Evolutionary conservation across 2,888 invertebrate genomes (phyloP).

Genomic region (Limnephilus rhombicus): DNA sequence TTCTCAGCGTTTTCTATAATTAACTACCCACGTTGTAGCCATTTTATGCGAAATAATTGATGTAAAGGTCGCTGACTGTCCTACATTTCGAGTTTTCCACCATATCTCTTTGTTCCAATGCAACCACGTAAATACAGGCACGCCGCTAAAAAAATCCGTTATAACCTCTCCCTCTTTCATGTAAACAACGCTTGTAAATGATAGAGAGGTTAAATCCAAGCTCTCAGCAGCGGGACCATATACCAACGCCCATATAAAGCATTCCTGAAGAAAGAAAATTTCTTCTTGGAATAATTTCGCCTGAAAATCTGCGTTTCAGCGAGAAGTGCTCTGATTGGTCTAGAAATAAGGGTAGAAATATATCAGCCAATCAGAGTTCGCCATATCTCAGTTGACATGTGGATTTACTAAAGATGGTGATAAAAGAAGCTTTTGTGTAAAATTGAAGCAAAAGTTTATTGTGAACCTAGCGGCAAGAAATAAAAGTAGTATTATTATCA

Average conservation of each 20-base stretch:
- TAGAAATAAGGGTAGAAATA: constrained; percentile 39
- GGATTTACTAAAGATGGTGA: constrained; percentile 3
- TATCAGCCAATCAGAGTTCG: constrained; percentile 35
- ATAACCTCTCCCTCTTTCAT: constrained; percentile 26
- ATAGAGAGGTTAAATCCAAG: neutral
- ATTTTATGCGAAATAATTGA: neutral
- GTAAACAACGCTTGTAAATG: neutral
- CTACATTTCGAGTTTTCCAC: constrained; percentile 22
- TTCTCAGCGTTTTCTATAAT: neutral
- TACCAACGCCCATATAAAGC: constrained; percentile 53
- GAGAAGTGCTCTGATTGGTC: constrained; percentile 40
- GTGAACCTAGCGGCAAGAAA: neutral
- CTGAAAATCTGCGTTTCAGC: constrained; percentile 8
- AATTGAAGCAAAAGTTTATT: neutral
- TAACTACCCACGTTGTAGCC: neutral
- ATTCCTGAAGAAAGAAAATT: constrained; percentile 18
- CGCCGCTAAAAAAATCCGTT: neutral
- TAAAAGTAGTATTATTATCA: neutral
- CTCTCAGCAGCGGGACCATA: neutral
- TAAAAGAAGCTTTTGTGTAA: neutral
- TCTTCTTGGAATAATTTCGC: constrained; percentile 27
- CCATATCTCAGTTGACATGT: constrained; percentile 42
- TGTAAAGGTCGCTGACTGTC: neutral
- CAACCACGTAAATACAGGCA: neutral
- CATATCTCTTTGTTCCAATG: constrained; percentile 25